Percentiles rank a stretch among this genome's conserved stretches.
phyloP scores from a whole-genome alignment of 2,113 vertebrate genomes.

The Psettodes erumei region DNA sequence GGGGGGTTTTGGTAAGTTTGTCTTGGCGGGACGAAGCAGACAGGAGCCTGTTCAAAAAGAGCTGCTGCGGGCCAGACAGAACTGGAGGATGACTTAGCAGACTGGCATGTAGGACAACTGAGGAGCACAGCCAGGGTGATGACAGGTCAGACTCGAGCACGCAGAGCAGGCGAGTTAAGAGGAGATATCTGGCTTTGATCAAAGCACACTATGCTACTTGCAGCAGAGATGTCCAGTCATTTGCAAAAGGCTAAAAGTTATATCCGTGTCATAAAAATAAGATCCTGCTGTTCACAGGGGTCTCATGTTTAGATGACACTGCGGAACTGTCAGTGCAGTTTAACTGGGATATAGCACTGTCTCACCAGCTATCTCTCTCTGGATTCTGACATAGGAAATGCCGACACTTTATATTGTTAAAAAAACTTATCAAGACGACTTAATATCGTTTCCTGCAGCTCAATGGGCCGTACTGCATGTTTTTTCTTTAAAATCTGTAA shows the following conservation, averaged over 20 bases:
- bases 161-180: conserved; percentile 13
- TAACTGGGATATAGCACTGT: background rate
- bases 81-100: conserved; percentile 47
- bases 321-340: background rate
- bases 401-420: background rate
- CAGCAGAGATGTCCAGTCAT: background rate
- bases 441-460: background rate
- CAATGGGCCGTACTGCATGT: too few species aligned
- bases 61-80: conserved; percentile 39
- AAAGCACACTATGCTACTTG: background rate
- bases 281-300: background rate
- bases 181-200: conserved; percentile 21
- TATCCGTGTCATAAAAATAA: background rate
- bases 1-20: conserved; percentile 34
- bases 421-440: background rate
- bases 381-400: background rate
- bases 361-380: background rate
- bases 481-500: too few species aligned
- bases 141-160: conserved; percentile 40
- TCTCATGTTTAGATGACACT: background rate
- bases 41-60: conserved; percentile 55
- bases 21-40: conserved; percentile 38
- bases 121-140: conserved; percentile 9
- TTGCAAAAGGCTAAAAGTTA: background rate
- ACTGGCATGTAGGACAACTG: conserved; percentile 35